Conservation (phyloP, 2,888 invertebrate species). For the Stramonita haemastoma region DNA sequence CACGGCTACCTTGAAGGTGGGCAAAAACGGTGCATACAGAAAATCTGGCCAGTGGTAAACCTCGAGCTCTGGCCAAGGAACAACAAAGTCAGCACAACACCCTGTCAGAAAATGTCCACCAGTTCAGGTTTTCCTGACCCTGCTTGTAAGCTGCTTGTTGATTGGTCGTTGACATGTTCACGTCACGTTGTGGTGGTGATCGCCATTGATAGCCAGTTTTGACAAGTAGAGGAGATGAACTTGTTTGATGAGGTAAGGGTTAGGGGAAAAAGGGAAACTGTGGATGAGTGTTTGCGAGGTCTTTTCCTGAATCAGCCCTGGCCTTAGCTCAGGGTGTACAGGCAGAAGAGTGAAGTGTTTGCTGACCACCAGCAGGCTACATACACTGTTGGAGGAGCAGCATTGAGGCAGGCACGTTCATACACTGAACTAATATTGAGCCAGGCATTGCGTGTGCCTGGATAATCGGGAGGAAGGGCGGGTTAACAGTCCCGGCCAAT, state of each 20-base stretch:
- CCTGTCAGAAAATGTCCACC: conserved; percentile 27
- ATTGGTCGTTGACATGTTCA: conserved; percentile 22
- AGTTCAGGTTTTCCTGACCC: conserved; percentile 35
- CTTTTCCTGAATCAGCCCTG: neutral
- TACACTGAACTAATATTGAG: conserved; percentile 40
- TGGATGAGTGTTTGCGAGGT: neutral
- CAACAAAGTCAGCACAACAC: neutral
- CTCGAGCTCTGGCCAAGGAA: too few relatives aligned
- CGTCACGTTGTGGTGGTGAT: neutral
- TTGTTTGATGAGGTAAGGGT: neutral
- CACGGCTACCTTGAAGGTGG: too few relatives aligned
- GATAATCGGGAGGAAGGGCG: conserved; percentile 29
- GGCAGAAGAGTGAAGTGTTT: conserved; percentile 2
- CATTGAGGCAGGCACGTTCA: conserved; percentile 28
- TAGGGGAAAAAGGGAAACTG: neutral
- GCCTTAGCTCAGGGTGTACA: neutral
- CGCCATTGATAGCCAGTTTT: neutral
- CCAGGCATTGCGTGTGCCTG: conserved; percentile 28
- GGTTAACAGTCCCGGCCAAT: conserved; percentile 10
- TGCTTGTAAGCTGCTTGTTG: conserved; percentile 14
- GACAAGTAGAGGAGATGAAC: neutral
- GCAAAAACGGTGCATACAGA: too few relatives aligned
- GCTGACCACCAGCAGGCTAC: neutral
- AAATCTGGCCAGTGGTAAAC: too few relatives aligned
- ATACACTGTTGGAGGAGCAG: neutral